Percentiles rank a stretch among this genome's conserved stretches.
Evolutionary conservation across 1,140 invertebrate genomes (phyloP).

Genomic region (Holotrichia oblita): DNA sequence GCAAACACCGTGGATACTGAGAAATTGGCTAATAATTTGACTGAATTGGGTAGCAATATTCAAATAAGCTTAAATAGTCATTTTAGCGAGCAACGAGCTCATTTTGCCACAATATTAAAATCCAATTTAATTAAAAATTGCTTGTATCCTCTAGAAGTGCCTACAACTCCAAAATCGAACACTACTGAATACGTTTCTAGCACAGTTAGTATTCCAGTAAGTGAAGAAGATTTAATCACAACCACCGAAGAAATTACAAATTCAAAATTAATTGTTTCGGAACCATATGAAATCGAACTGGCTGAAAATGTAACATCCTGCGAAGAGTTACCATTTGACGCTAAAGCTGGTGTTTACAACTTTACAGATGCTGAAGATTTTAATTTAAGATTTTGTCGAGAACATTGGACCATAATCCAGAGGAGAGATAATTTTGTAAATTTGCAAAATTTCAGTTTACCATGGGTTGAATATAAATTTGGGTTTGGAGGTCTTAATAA

Average conservation of each 20-base stretch:
- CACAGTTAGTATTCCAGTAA: neutral
- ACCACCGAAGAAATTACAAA: neutral
- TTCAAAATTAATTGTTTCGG: neutral
- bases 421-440: constrained; percentile 50
- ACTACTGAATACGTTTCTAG: neutral
- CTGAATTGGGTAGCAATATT: neutral
- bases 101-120: constrained; percentile 41
- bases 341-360: constrained; percentile 3
- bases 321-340: constrained; percentile 12
- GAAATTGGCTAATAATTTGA: neutral
- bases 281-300: constrained; percentile 1
- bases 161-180: neutral
- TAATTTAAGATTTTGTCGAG: constrained; percentile 61
- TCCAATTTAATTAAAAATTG: constrained; percentile 8
- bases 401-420: constrained; percentile 65
- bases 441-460: constrained; percentile 66
- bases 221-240: neutral
- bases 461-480: constrained; percentile 69
- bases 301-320: constrained; percentile 17
- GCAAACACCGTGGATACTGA: neutral
- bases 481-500: constrained; percentile 68
- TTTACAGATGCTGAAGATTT: constrained; percentile 43
- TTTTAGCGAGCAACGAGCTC: constrained; percentile 48
- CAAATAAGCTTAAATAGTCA: constrained; percentile 45
- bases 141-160: neutral